Base-by-base conservation (phyloP, 1,140 invertebrate species). In the Sarcophaga peregrina region DNA sequence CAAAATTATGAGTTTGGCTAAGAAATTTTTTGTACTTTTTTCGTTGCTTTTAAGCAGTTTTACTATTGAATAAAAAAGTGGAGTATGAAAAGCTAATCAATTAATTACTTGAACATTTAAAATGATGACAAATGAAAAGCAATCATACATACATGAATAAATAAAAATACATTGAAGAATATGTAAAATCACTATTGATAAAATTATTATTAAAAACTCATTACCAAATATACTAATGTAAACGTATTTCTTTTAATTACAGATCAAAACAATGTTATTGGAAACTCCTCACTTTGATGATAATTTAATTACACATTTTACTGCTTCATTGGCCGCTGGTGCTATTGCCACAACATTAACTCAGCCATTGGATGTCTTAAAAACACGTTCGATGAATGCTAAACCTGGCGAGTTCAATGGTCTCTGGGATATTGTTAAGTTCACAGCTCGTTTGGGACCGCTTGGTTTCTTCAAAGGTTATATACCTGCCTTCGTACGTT, bases 331-430 rank as follows among this genome's bases (percentile, higher is more conserved):
- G 72, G 85, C 85, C 47, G 90, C 90, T 7, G 98, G 98, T 84
- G 96, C 94, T 8, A 95, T 98, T 83, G 98, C 98, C 5, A 99
- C 98, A 46, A 96, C 97, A 7, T 90, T 99, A 82, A 99, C 98
- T 0, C 98, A 99, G 91, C 98, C 98, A 9, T 92, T 99, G 83
- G 98, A 99, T 92, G 98, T 99, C 11, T 91, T 99, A 78, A 99
- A 99, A 91, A 99, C 99, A 4, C 91, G 99, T 85, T 95, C 97
- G 73, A 99, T 99, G 98, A 99, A 99, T 91, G 97, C 98, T 9
- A 96, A 96, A 87, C 96, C 97, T 1, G 98, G 97, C 75, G 96
- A 98, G 92, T 98, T 96, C 87, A 95, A 93, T 85, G 95, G 93
- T 85, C 91, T 98, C 47, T 91, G 94, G 86, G 93, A 95, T 86